A percentile compares a stretch with the other conserved stretches of the same genome.
These are phyloP conservation scores for Leucophora obtusa DNA, from an alignment of 2,888 invertebrate species.

Conservation along the genomic window DNA sequence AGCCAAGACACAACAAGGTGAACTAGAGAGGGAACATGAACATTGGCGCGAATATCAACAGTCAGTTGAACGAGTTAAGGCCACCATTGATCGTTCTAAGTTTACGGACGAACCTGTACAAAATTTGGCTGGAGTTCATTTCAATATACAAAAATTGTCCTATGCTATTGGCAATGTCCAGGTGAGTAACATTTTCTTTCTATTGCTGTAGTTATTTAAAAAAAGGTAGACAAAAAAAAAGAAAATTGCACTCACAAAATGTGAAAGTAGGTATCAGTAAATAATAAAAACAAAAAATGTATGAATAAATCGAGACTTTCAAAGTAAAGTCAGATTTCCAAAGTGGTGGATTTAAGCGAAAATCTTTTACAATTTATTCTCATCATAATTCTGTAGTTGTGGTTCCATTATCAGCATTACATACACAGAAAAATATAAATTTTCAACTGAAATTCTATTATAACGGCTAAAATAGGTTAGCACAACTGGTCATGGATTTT, in stretches of 20 bases:
- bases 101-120: conserved; percentile 89
- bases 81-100: conserved; percentile 86
- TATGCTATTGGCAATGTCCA: conserved; percentile 86
- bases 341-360: too few species aligned
- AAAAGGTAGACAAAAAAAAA: too few species aligned
- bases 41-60: conserved; percentile 92
- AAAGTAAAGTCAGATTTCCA: too few species aligned
- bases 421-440: too few species aligned
- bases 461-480: too few species aligned
- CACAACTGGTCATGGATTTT: too few species aligned
- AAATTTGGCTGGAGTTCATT: conserved; percentile 88
- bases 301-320: too few species aligned
- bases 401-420: too few species aligned
- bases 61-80: conserved; percentile 87
- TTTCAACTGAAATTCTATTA: too few species aligned
- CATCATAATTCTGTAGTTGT: too few species aligned
- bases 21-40: conserved; percentile 89
- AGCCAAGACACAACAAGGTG: conserved; percentile 88
- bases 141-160: conserved; percentile 89
- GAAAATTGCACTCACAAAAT: neutral
- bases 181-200: conserved; percentile 80
- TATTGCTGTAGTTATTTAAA: neutral
- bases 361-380: too few species aligned
- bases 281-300: too few species aligned
- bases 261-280: neutral